Evolutionary conservation across 2,797 vertebrate genomes (phyloP).

Genomic region (Poecilia picta): DNA sequence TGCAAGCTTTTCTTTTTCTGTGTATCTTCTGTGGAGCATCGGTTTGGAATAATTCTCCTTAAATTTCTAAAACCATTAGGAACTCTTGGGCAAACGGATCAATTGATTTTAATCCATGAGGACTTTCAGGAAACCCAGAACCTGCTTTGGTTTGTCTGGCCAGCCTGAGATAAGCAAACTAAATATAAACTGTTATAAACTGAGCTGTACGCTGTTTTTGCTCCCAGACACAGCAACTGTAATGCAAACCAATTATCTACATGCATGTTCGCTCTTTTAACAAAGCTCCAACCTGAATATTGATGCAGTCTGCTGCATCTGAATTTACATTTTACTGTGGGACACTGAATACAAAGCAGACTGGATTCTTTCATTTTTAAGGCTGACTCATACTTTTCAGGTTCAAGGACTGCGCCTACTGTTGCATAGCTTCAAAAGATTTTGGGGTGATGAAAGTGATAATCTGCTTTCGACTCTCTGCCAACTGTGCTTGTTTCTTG

Average conservation of each 20-base stretch:
- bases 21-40: slow-evolving; percentile 31
- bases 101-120: slow-evolving; percentile 59
- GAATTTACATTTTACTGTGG: slow-evolving; percentile 60
- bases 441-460: slow-evolving; percentile 66
- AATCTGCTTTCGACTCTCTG: slow-evolving; percentile 77
- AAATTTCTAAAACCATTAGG: slow-evolving; percentile 72
- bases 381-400: slow-evolving; percentile 39
- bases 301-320: slow-evolving; percentile 54
- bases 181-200: slow-evolving; percentile 51
- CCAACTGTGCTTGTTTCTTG: slow-evolving; percentile 53
- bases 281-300: slow-evolving; percentile 63
- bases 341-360: slow-evolving; percentile 62
- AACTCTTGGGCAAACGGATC: slow-evolving; percentile 67
- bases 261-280: slow-evolving; percentile 63
- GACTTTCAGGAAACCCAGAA: slow-evolving; percentile 50
- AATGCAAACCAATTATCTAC: slow-evolving; percentile 70
- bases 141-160: slow-evolving; percentile 60
- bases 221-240: slow-evolving; percentile 62
- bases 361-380: slow-evolving; percentile 49
- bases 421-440: slow-evolving; percentile 72
- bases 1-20: slow-evolving; percentile 14
- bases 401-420: slow-evolving; percentile 72
- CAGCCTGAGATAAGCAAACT: slow-evolving; percentile 70
- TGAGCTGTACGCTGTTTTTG: slow-evolving; percentile 49
- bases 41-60: slow-evolving; percentile 53